Evolutionary conservation across 2,888 invertebrate genomes (phyloP), one percentile per base, ranked within the genome.

Genomic region (Rhamphomyia laevipes): DNA sequence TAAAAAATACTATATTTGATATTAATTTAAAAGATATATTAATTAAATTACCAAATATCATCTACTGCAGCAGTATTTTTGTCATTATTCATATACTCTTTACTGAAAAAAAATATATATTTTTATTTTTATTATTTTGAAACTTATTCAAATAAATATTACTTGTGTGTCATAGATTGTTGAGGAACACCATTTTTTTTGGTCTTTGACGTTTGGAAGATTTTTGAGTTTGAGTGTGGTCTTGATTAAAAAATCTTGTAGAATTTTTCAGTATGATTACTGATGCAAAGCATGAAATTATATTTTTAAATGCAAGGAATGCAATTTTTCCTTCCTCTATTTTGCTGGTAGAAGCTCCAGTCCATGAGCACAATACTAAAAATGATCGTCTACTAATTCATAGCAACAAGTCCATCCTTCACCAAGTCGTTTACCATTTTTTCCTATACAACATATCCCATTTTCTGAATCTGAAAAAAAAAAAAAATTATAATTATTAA

Each of bases 351-450:
- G 12, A 17, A 16, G 16, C 44, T n/a, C n/a, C 44, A 31, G 33
- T 44, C 44, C 44, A 44, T 1, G 44, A 44, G 16, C 30, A 44
- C 16, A 12, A 17, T 2, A 31, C 31, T 11, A 43, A 21, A 33
- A 44, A 44, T 18, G 12, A 7, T 31, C 44, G 15, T 44, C 44
- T 1, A 44, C 12, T 4, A 44, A 16, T 4, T 44, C 33, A 3
- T 45, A 35, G 17, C 33, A 45, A 11, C 45, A 45, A 2, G 45
- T 45, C 45, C 45, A 45, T 1, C 45, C 45, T 33, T 45, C 16
- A 13, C 45, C 45, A 10, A 31, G n/a, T 15, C 45, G 17, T 31
- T 15, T 45, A 11, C 33, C 43, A 27, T 15, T 27, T 43, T 31
- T 43, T 27, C 43, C 43, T n/a, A n/a, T 7, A 43, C 15, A 4